Evolutionary conservation across 2,113 vertebrate species (phyloP), one percentile per base, ranked within the genome.

Genomic region (Ancistrus triradiatus): DNA sequence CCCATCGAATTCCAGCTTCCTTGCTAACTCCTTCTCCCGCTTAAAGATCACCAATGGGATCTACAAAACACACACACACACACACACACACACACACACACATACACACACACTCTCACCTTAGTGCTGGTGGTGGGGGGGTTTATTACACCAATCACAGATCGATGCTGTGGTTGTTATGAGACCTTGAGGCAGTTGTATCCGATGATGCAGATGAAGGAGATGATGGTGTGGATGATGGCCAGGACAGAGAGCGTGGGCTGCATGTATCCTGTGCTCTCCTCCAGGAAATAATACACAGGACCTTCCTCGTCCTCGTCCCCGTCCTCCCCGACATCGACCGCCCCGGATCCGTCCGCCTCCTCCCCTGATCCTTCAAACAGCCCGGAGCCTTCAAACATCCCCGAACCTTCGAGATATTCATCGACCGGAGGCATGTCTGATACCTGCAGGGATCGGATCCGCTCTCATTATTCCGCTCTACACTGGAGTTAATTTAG

Each of bases 241-340:
- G 94, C 88, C 7, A 97, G 28, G 55, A 89, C 87, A 9, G 87
- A 65, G 66, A 95, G 56, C 0, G 92, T 90, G 0, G 94, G 94
- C 68, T 94, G 91, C 95, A 97, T 97, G 83, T 96, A 96, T 19
- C 95, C 95, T 0, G 93, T 96, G 76, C 93, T 95, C 83, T 97
- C 95, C 77, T 96, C 95, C 78, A 96, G 81, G 80, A 93, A 95
- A 80, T 62, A 97, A 79, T 92, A 95, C 9, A 95, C 76, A 18
- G 92, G 85, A 2, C 88, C 85, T 2, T 91, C 90, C 44, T 96
- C 89, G 1, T 90, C 90, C 0, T 91, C 86, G 0, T 89, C 86
- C 0, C 89, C 88, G 0, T 74, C 71, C 2, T 73, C 86, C 2
- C 80, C 83, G 0, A 57, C 38, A 48, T 84, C 57, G 1, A 80